These are phyloP conservation scores for Enchytraeus crypticus DNA, from an alignment of 2,888 invertebrate species.

Conservation along the genomic window DNA sequence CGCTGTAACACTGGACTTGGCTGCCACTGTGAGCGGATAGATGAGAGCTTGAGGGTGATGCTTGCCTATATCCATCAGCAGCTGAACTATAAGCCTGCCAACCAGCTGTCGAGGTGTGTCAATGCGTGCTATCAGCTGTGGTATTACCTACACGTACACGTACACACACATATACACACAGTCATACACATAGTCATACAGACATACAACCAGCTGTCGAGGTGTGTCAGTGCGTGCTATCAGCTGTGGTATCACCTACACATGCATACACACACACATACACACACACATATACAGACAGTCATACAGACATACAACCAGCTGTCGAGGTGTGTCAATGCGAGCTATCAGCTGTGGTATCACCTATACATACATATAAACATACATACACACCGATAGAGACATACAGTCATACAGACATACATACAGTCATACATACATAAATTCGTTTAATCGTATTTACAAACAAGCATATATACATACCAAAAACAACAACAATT, in stretches of 20 bases:
- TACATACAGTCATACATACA: too few species aligned
- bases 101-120: conserved; percentile 84
- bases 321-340: conserved; percentile 81
- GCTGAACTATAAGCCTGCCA: conserved; percentile 78
- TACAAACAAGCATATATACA: neutral
- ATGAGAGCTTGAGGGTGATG: conserved; percentile 91
- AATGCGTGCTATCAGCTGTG: conserved; percentile 93
- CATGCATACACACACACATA: conserved; percentile 3
- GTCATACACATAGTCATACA: too few species aligned
- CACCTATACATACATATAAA: too few species aligned
- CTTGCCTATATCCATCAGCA: conserved; percentile 92
- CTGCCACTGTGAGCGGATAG: conserved; percentile 92
- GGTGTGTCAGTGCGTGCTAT: conserved; percentile 96
- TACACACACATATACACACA: neutral
- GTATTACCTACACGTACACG: conserved; percentile 65
- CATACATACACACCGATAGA: too few species aligned
- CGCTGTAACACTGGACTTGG: conserved; percentile 56
- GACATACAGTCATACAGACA: too few species aligned
- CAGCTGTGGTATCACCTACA: conserved; percentile 84
- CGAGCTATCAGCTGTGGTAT: conserved; percentile 97
- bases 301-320: conserved; percentile 83
- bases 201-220: conserved; percentile 73
- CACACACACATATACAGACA: conserved; percentile 79
- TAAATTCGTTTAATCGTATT: neutral
- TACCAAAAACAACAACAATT: too few species aligned